Base-by-base conservation (phyloP, 2,113 vertebrate genomes). In the Psettodes erumei region DNA sequence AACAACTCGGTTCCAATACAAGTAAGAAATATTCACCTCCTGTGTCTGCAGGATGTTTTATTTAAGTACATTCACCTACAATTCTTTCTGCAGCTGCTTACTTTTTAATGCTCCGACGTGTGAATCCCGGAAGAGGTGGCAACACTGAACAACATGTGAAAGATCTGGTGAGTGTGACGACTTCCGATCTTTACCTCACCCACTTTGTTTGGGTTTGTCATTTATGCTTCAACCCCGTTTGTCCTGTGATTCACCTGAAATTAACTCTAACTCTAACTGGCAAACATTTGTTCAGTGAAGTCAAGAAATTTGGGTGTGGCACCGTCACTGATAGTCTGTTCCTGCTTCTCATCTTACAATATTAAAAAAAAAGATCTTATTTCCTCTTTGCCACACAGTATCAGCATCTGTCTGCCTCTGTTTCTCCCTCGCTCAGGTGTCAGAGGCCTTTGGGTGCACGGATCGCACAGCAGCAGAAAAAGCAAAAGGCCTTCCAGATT, bases 101-200 rank as follows among this genome's bases (percentile, higher is more conserved):
- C 40, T 94, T 86, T 47, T 93, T 86, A 91, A 90, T 91, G 83
- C 13, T 63, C 9, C n/a, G 92, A 5, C 51, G 6, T 13, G 86
- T 90, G 32, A 18, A 69, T 1, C 43, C 32, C 1, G 1, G 0
- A 1, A 33, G 35, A 0, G 13, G 6, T 45, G 47, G 5, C 5
- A 23, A 35, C 45, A 54, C 40, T 1, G 61, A 87, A 42, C 1
- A 42, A 19, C 53, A 85, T 0, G 69, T 92, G 45, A 5, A 23
- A 5, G 15, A 11, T 2, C 59, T 86, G 90, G 92, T 94, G 79
- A 75, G 86, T 67, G 28, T 40, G 27, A n/a, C 35, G 27, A 18
- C 21, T 5, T 76, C 4, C 28, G 12, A 42, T 13, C 38, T 27
- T 23, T 0, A 6, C 51, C 15, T 16, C 21, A 6, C 28, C 32